These are phyloP conservation scores for Andrena chrysosceles DNA, from an alignment of 2,888 invertebrate genomes.

Conservation along the genomic window DNA sequence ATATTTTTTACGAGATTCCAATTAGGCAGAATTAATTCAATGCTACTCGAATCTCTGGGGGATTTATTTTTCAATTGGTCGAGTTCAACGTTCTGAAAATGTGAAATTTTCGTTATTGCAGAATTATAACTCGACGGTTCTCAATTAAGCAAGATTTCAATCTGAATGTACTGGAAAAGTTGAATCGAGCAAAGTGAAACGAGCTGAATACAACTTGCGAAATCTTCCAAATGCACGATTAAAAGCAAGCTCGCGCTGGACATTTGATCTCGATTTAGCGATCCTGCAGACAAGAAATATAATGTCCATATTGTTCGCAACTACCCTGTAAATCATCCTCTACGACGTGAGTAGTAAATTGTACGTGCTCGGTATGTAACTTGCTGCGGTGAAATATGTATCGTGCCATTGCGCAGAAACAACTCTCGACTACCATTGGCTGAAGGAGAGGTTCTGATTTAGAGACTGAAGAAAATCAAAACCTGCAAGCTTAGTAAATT, in stretches of 20 bases:
- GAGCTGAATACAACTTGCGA: neutral
- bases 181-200: neutral
- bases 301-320: conserved; percentile 13
- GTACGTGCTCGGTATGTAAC: conserved; percentile 25
- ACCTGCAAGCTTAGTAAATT: no score
- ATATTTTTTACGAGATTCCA: neutral
- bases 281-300: neutral
- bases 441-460: no score
- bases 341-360: conserved; percentile 29
- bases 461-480: no score
- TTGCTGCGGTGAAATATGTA: conserved; percentile 41
- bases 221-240: neutral
- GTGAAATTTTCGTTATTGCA: neutral
- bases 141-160: neutral
- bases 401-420: conserved; percentile 17
- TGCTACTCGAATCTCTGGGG: neutral
- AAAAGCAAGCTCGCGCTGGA: neutral
- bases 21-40: neutral
- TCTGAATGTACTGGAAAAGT: neutral
- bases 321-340: conserved; percentile 42
- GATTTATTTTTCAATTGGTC: neutral
- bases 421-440: neutral
- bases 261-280: conserved; percentile 10
- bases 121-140: neutral
- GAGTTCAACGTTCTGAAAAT: conserved; percentile 43